Conservation (phyloP, 1,140 invertebrate genomes). For the Cepaea nemoralis region DNA sequence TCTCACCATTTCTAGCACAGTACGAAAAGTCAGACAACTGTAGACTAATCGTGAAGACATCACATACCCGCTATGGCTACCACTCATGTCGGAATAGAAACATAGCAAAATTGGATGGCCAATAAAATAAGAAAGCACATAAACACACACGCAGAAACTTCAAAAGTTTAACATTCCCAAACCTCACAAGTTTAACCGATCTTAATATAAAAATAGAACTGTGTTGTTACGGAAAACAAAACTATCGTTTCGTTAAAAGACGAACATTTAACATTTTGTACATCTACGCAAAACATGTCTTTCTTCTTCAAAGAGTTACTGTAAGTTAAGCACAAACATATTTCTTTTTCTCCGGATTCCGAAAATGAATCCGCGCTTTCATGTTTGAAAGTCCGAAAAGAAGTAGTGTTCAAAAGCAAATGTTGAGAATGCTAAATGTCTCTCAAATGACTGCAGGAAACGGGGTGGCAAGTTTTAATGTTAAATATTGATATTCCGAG, state of each 20-base stretch:
- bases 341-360: background rate
- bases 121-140: no score
- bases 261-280: background rate
- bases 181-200: no score
- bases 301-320: background rate
- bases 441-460: background rate
- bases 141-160: no score
- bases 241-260: background rate
- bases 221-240: background rate
- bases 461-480: background rate
- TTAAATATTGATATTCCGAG: conserved; percentile 8
- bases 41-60: no score
- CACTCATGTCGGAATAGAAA: no score
- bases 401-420: background rate
- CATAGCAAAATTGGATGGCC: no score
- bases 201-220: background rate
- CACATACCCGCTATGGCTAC: no score
- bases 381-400: background rate
- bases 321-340: background rate
- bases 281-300: background rate
- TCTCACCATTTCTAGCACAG: no score
- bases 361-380: background rate
- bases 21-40: no score
- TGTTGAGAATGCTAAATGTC: background rate
- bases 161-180: no score